A percentile compares a stretch with the other conserved stretches of the same genome.
Evolutionary conservation across 2,888 invertebrate genomes (phyloP).

Genomic region (Brachyptera putata): DNA sequence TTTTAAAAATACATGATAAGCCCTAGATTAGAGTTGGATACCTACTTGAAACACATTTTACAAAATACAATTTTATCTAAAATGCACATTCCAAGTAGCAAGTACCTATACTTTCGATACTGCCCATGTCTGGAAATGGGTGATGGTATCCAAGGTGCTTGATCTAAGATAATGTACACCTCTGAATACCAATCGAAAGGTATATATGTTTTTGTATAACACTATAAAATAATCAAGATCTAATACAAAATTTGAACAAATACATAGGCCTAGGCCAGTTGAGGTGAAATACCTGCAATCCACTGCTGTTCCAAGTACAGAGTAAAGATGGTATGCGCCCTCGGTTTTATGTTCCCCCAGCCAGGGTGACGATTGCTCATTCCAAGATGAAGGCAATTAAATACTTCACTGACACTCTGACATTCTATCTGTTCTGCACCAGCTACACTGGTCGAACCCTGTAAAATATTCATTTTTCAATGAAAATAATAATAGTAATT

Average conservation of each 20-base stretch:
- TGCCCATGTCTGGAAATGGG: no score
- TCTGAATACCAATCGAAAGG: no score
- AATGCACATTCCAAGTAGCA: no score
- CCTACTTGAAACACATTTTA: no score
- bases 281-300: constrained; percentile 40
- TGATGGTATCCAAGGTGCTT: no score
- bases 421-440: constrained; percentile 36
- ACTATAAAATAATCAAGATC: not conserved
- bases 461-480: no score
- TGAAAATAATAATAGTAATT: no score
- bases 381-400: constrained; percentile 65
- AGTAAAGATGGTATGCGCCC: constrained; percentile 61
- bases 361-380: constrained; percentile 49
- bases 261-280: not conserved
- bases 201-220: not conserved
- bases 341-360: constrained; percentile 38
- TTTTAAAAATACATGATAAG: no score
- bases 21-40: no score
- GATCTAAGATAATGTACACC: no score
- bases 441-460: constrained; percentile 32
- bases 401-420: constrained; percentile 59
- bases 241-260: not conserved
- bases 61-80: no score
- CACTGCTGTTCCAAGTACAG: constrained; percentile 71
- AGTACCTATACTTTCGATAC: no score